Base-by-base conservation (phyloP, 1,140 invertebrate genomes). In the Drosophila sp. region DNA sequence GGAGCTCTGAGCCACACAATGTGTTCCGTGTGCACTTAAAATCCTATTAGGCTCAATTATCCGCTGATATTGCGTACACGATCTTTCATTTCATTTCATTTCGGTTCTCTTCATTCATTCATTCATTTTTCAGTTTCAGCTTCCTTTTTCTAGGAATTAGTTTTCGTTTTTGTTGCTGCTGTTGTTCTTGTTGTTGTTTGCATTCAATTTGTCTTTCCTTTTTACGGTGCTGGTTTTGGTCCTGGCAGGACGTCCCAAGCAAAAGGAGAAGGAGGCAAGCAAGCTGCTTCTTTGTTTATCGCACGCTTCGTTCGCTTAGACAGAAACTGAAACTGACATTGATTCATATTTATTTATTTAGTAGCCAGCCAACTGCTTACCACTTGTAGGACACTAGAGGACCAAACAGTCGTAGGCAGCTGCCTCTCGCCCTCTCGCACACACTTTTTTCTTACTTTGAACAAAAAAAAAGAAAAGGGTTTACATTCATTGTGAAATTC, bases 11-110 rank as follows among this genome's bases (percentile, higher is more conserved):
- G 73, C 72, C 77, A 77, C 72, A 75, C 72, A 75, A 76, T 76
- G 61, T 25, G 70, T 10, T 60, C 73, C 70, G 73, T 66, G 79
- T 74, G 80, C 84, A 90, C 89, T 90, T 90, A 90, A 90, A 90
- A 90, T 90, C 83, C 87, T 90, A 90, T 90, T 90, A 90, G 89
- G 80, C 80, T 91, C 89, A 90, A 90, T 90, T 90, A 90, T 90
- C 89, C 89, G 89, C 80, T 79, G 89, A 87, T 90, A 84, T 90
- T 90, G 87, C 83, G 84, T 87, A 87, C 84, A 89, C 84, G 84
- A 89, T 85, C 78, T 78, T 66, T 58, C 63, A 55, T 69, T 76
- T 76, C 62, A 60, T 72, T 54, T 50, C 33, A 29, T 25, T 62
- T 66, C 72, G 63, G 65, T 71, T 70, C 58, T 70, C 72, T 76